A percentile compares a stretch with the other conserved stretches of the same genome.
These are phyloP conservation scores for Rotaria sp. DNA, from an alignment of 2,888 invertebrate genomes.

Conservation along the genomic window DNA sequence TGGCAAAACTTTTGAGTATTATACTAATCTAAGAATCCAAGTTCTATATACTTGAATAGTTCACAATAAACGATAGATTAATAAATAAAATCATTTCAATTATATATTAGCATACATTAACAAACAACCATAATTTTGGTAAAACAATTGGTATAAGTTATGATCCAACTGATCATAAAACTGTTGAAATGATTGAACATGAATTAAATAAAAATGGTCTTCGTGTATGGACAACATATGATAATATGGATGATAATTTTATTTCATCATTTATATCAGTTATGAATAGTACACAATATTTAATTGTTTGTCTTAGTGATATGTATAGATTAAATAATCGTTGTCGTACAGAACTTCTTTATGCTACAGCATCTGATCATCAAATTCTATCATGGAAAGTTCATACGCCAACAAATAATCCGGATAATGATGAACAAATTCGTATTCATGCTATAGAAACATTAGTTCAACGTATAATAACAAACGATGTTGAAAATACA, in stretches of 20 bases:
- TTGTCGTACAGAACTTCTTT: neutral
- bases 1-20: too few relatives aligned
- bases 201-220: neutral
- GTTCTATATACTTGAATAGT: too few relatives aligned
- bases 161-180: neutral
- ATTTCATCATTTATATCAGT: neutral
- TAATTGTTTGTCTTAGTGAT: conserved; percentile 10
- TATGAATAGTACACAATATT: neutral
- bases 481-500: neutral
- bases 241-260: neutral
- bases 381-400: neutral
- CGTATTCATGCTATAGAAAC: neutral
- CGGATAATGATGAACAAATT: neutral
- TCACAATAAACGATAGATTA: too few relatives aligned
- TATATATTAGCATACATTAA: neutral
- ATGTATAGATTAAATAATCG: neutral
- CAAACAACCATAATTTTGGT: neutral
- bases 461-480: neutral
- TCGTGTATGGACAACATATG: conserved; percentile 12
- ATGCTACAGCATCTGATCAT: neutral
- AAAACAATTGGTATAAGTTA: neutral
- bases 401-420: neutral
- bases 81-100: neutral
- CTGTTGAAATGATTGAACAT: neutral
- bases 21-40: too few relatives aligned